Conservation (phyloP, 2,888 invertebrate species). For the Diogma glabrata region DNA sequence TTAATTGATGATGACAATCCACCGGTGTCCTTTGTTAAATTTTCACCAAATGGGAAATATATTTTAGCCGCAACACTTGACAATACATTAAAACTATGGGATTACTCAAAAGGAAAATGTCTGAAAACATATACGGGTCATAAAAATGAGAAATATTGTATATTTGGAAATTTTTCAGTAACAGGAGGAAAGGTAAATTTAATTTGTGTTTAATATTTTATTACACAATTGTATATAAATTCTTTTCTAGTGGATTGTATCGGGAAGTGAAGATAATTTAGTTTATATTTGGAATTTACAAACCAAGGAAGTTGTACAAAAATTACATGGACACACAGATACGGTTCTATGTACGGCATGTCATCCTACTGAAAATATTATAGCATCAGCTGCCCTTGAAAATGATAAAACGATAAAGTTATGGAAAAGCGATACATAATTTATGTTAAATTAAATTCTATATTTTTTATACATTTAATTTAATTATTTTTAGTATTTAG, state of each 20-base stretch:
- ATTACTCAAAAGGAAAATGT: constrained; percentile 97
- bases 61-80: constrained; percentile 96
- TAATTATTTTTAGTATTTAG: no score
- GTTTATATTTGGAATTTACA: constrained; percentile 99
- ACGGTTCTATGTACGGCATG: constrained; percentile 94
- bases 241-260: constrained; percentile 88
- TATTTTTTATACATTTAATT: no score
- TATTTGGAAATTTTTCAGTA: constrained; percentile 99
- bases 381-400: constrained; percentile 96
- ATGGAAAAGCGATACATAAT: constrained; percentile 95
- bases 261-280: constrained; percentile 98
- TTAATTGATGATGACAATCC: constrained; percentile 99
- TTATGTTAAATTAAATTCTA: no score
- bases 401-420: constrained; percentile 98
- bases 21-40: constrained; percentile 98
- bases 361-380: constrained; percentile 98
- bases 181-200: constrained; percentile 89
- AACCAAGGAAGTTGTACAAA: constrained; percentile 98
- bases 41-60: constrained; percentile 99
- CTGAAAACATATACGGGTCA: constrained; percentile 97
- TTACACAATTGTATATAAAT: neutral
- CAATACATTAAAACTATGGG: constrained; percentile 97
- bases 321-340: constrained; percentile 93
- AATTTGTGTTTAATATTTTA: neutral
- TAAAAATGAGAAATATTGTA: constrained; percentile 98